phyloP scores from a whole-genome alignment of 2,888 invertebrate species.

The Hemistola chrysoprasaria region DNA sequence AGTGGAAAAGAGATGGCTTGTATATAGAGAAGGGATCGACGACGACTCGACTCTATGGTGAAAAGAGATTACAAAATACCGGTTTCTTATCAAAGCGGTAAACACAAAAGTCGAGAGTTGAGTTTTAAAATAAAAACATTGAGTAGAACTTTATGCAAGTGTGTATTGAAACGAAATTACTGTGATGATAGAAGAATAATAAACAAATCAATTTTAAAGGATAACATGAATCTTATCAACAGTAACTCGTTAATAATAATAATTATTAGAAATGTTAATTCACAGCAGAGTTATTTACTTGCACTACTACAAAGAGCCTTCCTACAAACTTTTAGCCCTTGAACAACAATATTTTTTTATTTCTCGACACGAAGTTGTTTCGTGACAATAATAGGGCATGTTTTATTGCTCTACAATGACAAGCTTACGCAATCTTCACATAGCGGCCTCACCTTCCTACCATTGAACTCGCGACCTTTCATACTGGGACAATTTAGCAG shows the following conservation, averaged over 20 bases:
- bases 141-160: too few species aligned
- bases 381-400: background rate
- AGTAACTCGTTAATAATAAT: too few species aligned
- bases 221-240: too few species aligned
- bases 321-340: too few species aligned
- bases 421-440: slow-evolving; percentile 51
- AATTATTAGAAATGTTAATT: too few species aligned
- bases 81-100: slow-evolving; percentile 54
- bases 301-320: too few species aligned
- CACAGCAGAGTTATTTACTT: too few species aligned
- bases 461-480: slow-evolving; percentile 61
- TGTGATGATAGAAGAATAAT: too few species aligned
- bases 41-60: slow-evolving; percentile 12
- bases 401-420: slow-evolving; percentile 35
- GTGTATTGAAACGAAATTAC: too few species aligned
- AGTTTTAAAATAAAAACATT: background rate
- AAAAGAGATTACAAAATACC: slow-evolving; percentile 42
- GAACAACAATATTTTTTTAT: too few species aligned
- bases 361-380: too few species aligned
- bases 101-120: slow-evolving; percentile 18
- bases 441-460: slow-evolving; percentile 51
- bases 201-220: too few species aligned
- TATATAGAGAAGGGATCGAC: slow-evolving; percentile 46
- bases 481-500: background rate
- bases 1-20: slow-evolving; percentile 45